Conservation (phyloP, 2,888 invertebrate species). For the Brachyopa scutellaris region DNA sequence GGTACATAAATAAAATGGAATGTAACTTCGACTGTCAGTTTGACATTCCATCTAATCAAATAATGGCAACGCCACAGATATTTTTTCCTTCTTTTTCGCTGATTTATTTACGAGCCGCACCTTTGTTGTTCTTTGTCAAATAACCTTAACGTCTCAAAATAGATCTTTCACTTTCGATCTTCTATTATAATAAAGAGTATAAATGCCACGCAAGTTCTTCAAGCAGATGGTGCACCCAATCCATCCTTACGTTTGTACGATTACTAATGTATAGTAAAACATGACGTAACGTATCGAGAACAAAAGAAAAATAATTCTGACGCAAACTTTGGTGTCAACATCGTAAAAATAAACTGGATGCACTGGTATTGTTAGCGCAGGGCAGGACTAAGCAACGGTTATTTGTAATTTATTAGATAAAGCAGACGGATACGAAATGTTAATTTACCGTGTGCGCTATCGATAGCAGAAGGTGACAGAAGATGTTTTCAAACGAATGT, state of each 20-base stretch:
- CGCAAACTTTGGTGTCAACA: neutral
- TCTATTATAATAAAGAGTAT: neutral
- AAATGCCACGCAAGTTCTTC: slow-evolving; percentile 8
- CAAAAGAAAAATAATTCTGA: neutral
- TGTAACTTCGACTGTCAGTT: neutral
- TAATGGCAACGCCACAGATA: neutral
- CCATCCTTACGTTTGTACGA: too few relatives aligned
- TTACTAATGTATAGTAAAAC: too few relatives aligned
- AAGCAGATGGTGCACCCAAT: too few relatives aligned
- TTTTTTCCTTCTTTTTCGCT: too few relatives aligned
- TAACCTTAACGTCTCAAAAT: neutral
- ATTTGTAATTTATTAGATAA: slow-evolving; percentile 55
- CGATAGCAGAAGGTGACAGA: slow-evolving; percentile 20
- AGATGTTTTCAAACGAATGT: slow-evolving; percentile 25
- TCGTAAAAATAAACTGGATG: slow-evolving; percentile 5
- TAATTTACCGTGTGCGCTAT: slow-evolving; percentile 28
- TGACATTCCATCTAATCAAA: neutral
- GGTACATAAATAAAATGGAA: slow-evolving; percentile 14
- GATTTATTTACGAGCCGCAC: too few relatives aligned
- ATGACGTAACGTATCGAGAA: too few relatives aligned
- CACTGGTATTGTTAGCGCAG: slow-evolving; percentile 16
- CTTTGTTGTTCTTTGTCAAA: neutral
- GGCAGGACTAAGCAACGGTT: slow-evolving; percentile 30
- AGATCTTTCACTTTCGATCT: neutral
- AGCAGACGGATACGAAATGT: slow-evolving; percentile 53